Evolutionary conservation across 2,888 invertebrate genomes (phyloP), one percentile per base, ranked within the genome.

Genomic region (Sesamia inferens): DNA sequence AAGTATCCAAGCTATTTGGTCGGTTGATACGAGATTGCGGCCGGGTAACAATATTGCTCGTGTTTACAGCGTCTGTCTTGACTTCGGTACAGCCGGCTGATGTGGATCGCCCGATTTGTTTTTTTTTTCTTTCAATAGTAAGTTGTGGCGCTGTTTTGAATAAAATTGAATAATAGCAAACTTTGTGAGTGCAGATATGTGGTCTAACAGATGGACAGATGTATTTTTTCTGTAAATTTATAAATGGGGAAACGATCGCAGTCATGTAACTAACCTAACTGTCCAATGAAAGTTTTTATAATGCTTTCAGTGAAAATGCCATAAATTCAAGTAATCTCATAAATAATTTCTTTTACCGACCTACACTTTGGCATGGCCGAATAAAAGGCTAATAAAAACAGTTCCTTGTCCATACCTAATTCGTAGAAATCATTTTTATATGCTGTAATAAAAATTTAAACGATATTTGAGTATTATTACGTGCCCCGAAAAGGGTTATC

Each of bases 11-110:
- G 94, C 93, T 94, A 96, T 96, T 95, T 91, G 93, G 94, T 88
- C 94, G 93, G 92, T 90, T 93, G 95, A 95, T 95, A 93, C 93
- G 92, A 94, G 95, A 95, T 95, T 94, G 95, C 94, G 95, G 94
- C 88, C 87, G 92, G 91, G 92, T 89, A 85, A 93, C 94, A 92
- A 95, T 96, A 95, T 96, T 94, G 95, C 94, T 89, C 89, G 89
- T 90, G 88, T 87, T 88, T 87, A 88, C 88, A 87, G 86, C 85
- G 87, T 86, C 88, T 88, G 88, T 88, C 88, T 85, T 87, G 88
- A 77, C 87, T 86, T 80, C 75, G 73, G 79, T 83, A 78, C 81
- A 68, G 76, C 81, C 78, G 81, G 69, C 85, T 87, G 88, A 88
- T 83, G 86, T 83, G 83, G 83, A 87, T 87, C 84, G 87, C 81